Conservation (phyloP, 53 echinoderm and acorn worm species). For the Paracentrotus lividus region DNA sequence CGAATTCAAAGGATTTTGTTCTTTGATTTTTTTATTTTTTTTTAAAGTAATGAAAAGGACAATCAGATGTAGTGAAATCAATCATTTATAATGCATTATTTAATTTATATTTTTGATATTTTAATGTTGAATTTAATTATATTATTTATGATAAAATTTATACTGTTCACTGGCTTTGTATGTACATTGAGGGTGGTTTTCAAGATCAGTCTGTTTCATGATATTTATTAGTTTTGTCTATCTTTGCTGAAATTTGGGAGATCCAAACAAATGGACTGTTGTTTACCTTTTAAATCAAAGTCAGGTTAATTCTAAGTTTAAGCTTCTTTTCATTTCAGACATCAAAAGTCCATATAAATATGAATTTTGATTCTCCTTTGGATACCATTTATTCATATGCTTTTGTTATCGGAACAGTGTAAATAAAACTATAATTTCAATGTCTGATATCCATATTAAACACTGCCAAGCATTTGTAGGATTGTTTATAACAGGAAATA, state of each 20-base stretch:
- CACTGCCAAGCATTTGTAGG: not conserved
- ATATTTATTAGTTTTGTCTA: not conserved
- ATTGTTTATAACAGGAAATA: not conserved
- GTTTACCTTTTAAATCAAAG: not conserved
- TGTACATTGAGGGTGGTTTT: not conserved
- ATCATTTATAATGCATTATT: too few species aligned
- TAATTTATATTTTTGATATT: not conserved
- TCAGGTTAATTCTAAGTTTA: not conserved
- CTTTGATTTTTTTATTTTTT: not conserved
- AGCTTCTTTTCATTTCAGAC: not conserved
- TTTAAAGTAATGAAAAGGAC: not conserved
- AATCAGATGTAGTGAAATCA: not conserved
- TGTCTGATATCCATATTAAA: not conserved
- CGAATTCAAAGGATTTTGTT: too few species aligned
- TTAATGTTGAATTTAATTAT: not conserved
- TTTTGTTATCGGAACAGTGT: not conserved
- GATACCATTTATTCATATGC: not conserved
- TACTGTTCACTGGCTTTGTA: constrained; percentile 1
- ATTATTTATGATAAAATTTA: not conserved
- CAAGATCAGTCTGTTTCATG: not conserved
- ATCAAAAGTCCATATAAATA: not conserved
- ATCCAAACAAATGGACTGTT: not conserved
- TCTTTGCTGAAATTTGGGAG: not conserved
- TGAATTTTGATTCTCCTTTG: not conserved
- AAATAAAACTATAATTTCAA: not conserved